Base-by-base conservation (phyloP, 2,888 invertebrate species). In the Ichneumoninae sp. region DNA sequence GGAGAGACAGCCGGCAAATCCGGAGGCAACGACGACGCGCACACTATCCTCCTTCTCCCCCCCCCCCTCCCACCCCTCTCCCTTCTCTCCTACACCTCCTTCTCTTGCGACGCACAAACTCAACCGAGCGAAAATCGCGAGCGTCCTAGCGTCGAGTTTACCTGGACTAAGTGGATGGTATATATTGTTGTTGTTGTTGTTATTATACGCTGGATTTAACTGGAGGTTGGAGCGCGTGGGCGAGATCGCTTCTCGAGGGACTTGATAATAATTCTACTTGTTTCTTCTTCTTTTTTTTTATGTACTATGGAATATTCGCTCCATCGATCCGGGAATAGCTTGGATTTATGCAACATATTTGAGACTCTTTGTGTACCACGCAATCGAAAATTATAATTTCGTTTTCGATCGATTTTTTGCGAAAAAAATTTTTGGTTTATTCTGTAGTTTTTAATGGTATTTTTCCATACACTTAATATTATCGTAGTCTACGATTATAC, bases 121-220 rank as follows among this genome's bases (percentile, higher is more conserved):
- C 60, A 80, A 30, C 62, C 47, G 50, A 66, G 71, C 71, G 71
- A 75, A 62, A 80, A 80, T 69, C 80, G 62, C 68, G 68, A 65
- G 66, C 74, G 52, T 65, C 44, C 62, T 50, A 36, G 40, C 44
- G 70, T 54, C 22, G 79, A 65, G 36, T 69, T 78, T 74, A 69
- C 78, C 78, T 69, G 60, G 68, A 50, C 62, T 74, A 22, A 75
- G 75, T 66, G 76, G 40, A 54, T 65, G 33, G 50, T 52, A n/a
- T 16, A 62, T 62, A 66, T 62, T 62, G 19, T 33, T 47, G 33
- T 75, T 65, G 33, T 75, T 65, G 22, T 66, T 76, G n/a, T 75
- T 65, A 50, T 65, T 44, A 44, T 60, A 26, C 26, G 44, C 13
- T 22, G 68, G 40, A 44, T 26, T 22, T 26, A 13, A 13, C 22